Evolutionary conservation across 53 echinoderm and acorn worm species (phyloP).

Genomic region (Astropecten irregularis): DNA sequence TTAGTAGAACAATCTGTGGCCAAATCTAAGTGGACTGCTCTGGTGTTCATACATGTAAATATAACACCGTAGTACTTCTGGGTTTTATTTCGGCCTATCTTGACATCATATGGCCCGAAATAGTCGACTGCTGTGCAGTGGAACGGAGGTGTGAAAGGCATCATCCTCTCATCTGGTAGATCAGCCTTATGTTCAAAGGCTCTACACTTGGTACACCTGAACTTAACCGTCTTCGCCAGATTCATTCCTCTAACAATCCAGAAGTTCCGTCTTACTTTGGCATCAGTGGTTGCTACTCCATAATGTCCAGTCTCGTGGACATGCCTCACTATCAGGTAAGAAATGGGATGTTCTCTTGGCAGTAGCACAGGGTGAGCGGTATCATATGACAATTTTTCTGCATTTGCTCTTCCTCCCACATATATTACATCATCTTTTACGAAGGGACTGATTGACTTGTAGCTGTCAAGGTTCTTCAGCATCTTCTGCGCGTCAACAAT

Average conservation of each 20-base stretch:
- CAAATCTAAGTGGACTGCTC: too few species aligned
- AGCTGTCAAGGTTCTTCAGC: neutral
- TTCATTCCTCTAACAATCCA: slow-evolving; percentile 24
- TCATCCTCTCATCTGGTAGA: slow-evolving; percentile 20
- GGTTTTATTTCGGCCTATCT: slow-evolving; percentile 42
- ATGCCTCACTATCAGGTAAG: slow-evolving; percentile 34
- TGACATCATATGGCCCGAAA: slow-evolving; percentile 52
- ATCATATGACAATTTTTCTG: neutral
- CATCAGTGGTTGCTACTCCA: slow-evolving; percentile 60
- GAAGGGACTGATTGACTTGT: slow-evolving; percentile 27
- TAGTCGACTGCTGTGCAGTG: slow-evolving; percentile 53
- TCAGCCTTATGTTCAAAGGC: too few species aligned
- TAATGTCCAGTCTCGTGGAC: slow-evolving; percentile 53
- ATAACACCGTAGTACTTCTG: slow-evolving; percentile 54
- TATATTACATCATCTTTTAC: neutral
- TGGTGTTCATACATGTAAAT: too few species aligned
- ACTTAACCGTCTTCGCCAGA: slow-evolving; percentile 3
- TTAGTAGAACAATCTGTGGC: too few species aligned
- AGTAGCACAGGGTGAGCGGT: neutral
- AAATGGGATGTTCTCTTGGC: slow-evolving; percentile 49
- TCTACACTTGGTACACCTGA: too few species aligned
- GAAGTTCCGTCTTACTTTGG: slow-evolving; percentile 24
- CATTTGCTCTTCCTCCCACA: slow-evolving; percentile 8
- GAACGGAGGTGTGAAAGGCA: slow-evolving; percentile 63
- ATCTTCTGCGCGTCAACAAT: slow-evolving; percentile 9